Evolutionary conservation across 1,140 invertebrate genomes (phyloP).

Genomic region (Tetragonula clypearis): DNA sequence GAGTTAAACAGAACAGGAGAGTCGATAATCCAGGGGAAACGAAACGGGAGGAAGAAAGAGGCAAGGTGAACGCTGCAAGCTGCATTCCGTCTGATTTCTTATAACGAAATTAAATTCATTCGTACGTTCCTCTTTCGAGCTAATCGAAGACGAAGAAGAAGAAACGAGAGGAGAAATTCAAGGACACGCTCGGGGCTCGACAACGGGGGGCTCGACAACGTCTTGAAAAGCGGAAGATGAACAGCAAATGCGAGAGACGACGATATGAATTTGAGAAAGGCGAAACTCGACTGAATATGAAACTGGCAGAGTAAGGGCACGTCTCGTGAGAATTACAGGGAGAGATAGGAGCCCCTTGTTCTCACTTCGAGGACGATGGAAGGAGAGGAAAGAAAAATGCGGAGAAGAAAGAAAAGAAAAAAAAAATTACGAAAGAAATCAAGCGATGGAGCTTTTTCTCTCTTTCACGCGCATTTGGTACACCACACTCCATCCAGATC

Average conservation of each 20-base stretch:
- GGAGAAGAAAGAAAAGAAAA: conserved; percentile 1
- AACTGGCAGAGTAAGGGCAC: neutral
- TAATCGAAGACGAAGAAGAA: conserved; percentile 10
- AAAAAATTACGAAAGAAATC: conserved; percentile 11
- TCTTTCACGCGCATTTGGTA: conserved; percentile 69
- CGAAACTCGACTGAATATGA: neutral
- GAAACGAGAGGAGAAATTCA: neutral
- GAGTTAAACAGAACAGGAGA: neutral
- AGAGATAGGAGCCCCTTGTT: conserved; percentile 17
- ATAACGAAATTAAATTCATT: conserved; percentile 44
- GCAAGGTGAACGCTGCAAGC: conserved; percentile 6
- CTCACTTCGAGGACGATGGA: conserved; percentile 18
- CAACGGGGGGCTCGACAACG: neutral
- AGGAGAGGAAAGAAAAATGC: conserved; percentile 12
- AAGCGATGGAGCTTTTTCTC: conserved; percentile 60
- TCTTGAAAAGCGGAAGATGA: neutral
- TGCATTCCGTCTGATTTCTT: conserved; percentile 59
- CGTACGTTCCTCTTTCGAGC: conserved; percentile 49
- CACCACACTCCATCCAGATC: conserved; percentile 80
- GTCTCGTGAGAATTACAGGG: neutral
- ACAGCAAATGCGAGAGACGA: neutral
- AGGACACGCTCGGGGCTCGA: neutral
- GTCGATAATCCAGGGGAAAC: neutral
- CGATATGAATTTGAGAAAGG: neutral
- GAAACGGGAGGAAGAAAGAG: neutral